Conservation (phyloP, 2,888 invertebrate genomes). For the Cryptosula pallasiana region DNA sequence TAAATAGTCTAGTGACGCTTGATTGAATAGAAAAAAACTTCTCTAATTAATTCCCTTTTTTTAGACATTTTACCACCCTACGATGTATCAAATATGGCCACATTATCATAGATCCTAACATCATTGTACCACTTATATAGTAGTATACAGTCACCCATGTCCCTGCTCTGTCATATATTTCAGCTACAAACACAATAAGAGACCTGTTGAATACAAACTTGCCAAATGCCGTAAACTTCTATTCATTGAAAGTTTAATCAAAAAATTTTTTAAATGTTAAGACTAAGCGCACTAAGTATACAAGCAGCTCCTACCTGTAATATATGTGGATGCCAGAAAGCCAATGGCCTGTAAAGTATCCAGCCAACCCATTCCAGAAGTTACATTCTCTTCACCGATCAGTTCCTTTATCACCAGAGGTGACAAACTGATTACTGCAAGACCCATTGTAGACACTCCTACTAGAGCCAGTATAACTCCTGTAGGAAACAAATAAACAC, state of each 20-base stretch:
- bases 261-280: too few species aligned
- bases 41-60: too few species aligned
- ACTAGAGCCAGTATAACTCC: background rate
- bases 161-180: background rate
- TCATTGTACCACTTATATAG: background rate
- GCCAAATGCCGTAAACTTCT: too few species aligned
- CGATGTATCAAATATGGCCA: too few species aligned
- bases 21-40: too few species aligned
- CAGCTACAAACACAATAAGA: too few species aligned
- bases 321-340: background rate
- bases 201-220: too few species aligned
- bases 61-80: too few species aligned
- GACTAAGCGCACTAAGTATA: too few species aligned
- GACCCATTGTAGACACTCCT: background rate
- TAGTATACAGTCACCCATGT: background rate
- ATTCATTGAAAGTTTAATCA: too few species aligned
- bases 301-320: background rate
- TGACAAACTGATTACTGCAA: background rate
- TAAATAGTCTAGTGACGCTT: too few species aligned
- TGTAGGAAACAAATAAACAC: too few species aligned
- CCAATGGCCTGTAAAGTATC: background rate
- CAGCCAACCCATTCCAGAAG: background rate
- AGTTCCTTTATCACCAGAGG: slow-evolving; percentile 6
- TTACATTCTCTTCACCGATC: background rate
- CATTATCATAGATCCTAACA: background rate